phyloP scores from a whole-genome alignment of 2,888 invertebrate species.

The Habrosyne pyritoides region DNA sequence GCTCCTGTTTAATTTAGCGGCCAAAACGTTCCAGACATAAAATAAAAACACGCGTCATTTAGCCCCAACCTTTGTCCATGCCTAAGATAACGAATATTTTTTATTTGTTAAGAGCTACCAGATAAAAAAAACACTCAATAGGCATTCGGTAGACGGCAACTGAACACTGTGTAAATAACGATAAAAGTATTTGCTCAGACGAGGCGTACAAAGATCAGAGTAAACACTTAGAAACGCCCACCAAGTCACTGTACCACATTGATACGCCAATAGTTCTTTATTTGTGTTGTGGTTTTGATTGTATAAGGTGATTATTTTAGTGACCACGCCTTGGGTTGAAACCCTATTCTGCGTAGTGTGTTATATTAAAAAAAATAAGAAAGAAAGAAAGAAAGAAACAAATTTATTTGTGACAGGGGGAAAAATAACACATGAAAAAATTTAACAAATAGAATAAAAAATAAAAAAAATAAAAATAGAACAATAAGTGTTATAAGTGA shows the following conservation, averaged over 20 bases:
- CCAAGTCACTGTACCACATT: slow-evolving; percentile 47
- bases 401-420: too few relatives aligned
- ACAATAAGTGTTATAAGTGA: too few relatives aligned
- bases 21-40: slow-evolving; percentile 12
- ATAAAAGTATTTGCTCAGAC: slow-evolving; percentile 79
- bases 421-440: too few relatives aligned
- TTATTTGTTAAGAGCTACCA: slow-evolving; percentile 49
- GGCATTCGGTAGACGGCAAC: slow-evolving; percentile 68
- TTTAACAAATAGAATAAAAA: too few relatives aligned
- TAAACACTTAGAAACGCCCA: slow-evolving; percentile 74
- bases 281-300: slow-evolving; percentile 31
- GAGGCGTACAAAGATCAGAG: slow-evolving; percentile 75
- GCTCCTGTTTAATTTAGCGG: not conserved
- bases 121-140: slow-evolving; percentile 59
- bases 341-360: slow-evolving; percentile 10
- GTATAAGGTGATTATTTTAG: slow-evolving; percentile 21
- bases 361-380: too few relatives aligned
- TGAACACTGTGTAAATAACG: slow-evolving; percentile 76
- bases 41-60: slow-evolving; percentile 22
- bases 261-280: slow-evolving; percentile 56
- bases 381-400: too few relatives aligned
- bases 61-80: slow-evolving; percentile 14
- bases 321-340: slow-evolving; percentile 17
- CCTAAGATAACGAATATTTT: slow-evolving; percentile 56
- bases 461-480: too few relatives aligned